These are phyloP conservation scores for Aricia agestis DNA, from an alignment of 1,140 invertebrate species.

Conservation along the genomic window DNA sequence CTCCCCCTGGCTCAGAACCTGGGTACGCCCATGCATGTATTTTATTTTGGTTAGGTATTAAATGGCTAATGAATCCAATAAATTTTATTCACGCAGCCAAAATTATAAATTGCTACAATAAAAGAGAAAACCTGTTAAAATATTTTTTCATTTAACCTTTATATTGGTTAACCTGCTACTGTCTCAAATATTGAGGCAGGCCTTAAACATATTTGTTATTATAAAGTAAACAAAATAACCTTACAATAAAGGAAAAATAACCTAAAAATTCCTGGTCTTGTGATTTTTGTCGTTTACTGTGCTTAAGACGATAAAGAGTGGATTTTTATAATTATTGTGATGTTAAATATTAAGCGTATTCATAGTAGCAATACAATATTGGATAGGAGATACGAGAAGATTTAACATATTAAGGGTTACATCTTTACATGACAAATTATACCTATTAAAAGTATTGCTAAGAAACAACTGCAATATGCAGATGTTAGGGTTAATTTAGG, in stretches of 20 bases:
- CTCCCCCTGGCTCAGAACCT: too few relatives aligned
- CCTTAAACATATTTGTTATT: too few relatives aligned
- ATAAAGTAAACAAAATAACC: too few relatives aligned
- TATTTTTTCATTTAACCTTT: too few relatives aligned
- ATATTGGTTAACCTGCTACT: too few relatives aligned
- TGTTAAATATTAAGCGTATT: conserved; percentile 28
- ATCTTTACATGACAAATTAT: conserved; percentile 15
- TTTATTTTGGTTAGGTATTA: too few relatives aligned
- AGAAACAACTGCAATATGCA: conserved; percentile 22
- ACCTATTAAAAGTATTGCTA: conserved; percentile 26
- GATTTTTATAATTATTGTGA: conserved; percentile 27
- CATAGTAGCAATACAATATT: conserved; percentile 23
- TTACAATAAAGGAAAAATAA: background rate
- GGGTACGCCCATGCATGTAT: too few relatives aligned
- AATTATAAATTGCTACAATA: too few relatives aligned
- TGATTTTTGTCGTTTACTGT: conserved; percentile 8
- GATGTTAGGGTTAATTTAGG: background rate
- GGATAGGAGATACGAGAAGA: background rate
- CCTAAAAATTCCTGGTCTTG: background rate
- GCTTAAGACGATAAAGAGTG: conserved; percentile 16
- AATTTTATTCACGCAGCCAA: too few relatives aligned
- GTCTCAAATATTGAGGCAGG: too few relatives aligned
- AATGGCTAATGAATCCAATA: too few relatives aligned
- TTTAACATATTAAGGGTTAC: conserved; percentile 14
- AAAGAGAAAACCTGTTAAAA: too few relatives aligned